Evolutionary conservation across 2,888 invertebrate species (phyloP), one percentile per base, ranked within the genome.

Genomic region (Erebia palarica): DNA sequence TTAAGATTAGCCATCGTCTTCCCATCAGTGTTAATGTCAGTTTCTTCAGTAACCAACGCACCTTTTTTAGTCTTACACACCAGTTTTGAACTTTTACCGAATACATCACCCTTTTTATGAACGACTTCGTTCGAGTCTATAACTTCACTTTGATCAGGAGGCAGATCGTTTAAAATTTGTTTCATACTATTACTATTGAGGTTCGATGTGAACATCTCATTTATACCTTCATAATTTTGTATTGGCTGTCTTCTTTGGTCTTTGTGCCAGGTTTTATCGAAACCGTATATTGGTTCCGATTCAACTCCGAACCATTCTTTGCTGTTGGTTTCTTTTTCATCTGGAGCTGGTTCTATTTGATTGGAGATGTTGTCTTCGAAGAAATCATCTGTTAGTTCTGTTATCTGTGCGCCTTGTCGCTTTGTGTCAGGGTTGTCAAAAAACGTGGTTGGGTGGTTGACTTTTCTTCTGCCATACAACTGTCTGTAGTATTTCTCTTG

Each of bases 401-500:
- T 93, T 65, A 93, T 93, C 77, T 92, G 92, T 0, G 93, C 93
- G n/a, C 93, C 93, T 0, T 91, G 87, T 73, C 92, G 82, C 78
- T 90, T 91, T 1, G 86, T 86, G 73, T 92, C 92, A 18, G 81
- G 79, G 8, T 83, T 78, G 59, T 90, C 87, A 68, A 89, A 88
- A 77, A 89, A 88, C 73, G 90, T 85, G 79, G 82, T 88, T 59
- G 93, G 88, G 67, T 85, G 87, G 67, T 86, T 87, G 1, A 82
- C 77, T 88, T 94, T 94, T 78, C 94, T 87, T 79, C 92, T 94
- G 16, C 96, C 96, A 86, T 97, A 97, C 74, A 97, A 93, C 84
- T 97, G 96, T 81, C 97, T 93, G 93, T 97, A 97, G 92, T 97
- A 96, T 84, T 97, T 97, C 83, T 97, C 96, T 83, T 96, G 96